A percentile compares a stretch with the other conserved stretches of the same genome.
These are phyloP conservation scores for Palythoa grandiflora DNA, from an alignment of 92 coral and sea anemone genomes.

Conservation along the genomic window DNA sequence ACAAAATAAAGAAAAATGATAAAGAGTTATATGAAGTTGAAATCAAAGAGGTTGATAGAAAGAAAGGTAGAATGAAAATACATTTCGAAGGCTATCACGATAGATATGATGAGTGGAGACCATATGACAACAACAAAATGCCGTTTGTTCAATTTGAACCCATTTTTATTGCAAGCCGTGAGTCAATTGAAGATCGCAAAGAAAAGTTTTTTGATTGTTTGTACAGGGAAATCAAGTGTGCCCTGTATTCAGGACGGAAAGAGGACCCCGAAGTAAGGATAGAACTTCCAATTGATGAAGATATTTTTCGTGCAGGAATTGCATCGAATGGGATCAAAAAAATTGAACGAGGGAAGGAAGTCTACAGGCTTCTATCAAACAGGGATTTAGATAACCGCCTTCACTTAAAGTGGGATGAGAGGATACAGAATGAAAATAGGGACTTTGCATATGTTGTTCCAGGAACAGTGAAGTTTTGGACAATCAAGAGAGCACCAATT, in stretches of 20 bases:
- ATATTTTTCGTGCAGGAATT: slow-evolving; percentile 51
- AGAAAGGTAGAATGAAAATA: slow-evolving; percentile 50
- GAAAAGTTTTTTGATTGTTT: slow-evolving; percentile 44
- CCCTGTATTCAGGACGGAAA: slow-evolving; percentile 50
- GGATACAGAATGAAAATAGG: slow-evolving; percentile 58
- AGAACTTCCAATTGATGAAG: slow-evolving; percentile 47
- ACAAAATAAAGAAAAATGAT: background rate
- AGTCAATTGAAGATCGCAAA: slow-evolving; percentile 42
- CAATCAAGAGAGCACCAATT: slow-evolving; percentile 40
- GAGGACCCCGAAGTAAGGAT: slow-evolving; percentile 57
- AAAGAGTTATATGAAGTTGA: slow-evolving; percentile 32
- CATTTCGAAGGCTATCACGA: slow-evolving; percentile 56
- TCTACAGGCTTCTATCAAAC: slow-evolving; percentile 31
- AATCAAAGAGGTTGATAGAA: slow-evolving; percentile 61
- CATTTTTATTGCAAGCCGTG: background rate
- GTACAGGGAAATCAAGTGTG: slow-evolving; percentile 48
- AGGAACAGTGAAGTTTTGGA: slow-evolving; percentile 60
- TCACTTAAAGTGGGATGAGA: slow-evolving; percentile 60
- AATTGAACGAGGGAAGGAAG: slow-evolving; percentile 36
- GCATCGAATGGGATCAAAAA: slow-evolving; percentile 17
- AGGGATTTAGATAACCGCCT: slow-evolving; percentile 48
- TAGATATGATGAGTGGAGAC: slow-evolving; percentile 59
- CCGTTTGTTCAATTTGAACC: slow-evolving; percentile 12
- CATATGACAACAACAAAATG: slow-evolving; percentile 11
- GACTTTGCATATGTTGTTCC: slow-evolving; percentile 58